phyloP scores from a whole-genome alignment of 2,797 vertebrate genomes.

The Anableps anableps region DNA sequence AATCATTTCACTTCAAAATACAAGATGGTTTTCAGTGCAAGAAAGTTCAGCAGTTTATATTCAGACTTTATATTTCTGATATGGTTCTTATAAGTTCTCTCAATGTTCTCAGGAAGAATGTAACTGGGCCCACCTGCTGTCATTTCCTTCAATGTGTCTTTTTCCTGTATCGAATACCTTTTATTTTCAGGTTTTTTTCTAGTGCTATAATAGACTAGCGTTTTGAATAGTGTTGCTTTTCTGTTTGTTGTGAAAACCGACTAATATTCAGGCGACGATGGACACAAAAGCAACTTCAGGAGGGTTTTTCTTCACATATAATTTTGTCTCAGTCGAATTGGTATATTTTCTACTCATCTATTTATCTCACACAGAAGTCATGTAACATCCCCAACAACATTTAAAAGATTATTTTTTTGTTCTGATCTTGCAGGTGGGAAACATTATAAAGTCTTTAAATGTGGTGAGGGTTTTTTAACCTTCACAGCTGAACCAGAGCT shows the following conservation, averaged over 20 bases:
- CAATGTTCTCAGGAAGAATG: slow-evolving; percentile 24
- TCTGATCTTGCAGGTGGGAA: not conserved
- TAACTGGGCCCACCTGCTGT: slow-evolving; percentile 32
- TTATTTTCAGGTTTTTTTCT: not conserved
- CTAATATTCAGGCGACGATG: not conserved
- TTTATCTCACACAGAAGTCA: not conserved
- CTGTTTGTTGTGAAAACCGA: not conserved
- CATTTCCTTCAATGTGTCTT: slow-evolving; percentile 36
- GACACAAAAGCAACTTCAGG: not conserved
- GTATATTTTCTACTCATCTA: not conserved
- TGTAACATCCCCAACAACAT: not conserved
- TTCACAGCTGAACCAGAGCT: not conserved
- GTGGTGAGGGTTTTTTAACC: not conserved
- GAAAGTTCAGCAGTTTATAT: slow-evolving; percentile 17
- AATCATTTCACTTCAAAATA: slow-evolving; percentile 20
- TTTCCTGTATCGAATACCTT: slow-evolving; percentile 34
- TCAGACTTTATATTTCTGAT: slow-evolving; percentile 23
- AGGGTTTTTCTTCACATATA: not conserved
- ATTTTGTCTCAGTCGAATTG: not conserved
- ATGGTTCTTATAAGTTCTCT: slow-evolving; percentile 24
- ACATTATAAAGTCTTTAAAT: not conserved
- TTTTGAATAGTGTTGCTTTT: not conserved
- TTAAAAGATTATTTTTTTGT: not conserved
- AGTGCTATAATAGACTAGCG: not conserved
- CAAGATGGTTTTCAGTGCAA: slow-evolving; percentile 14